Percentiles rank a stretch among this genome's conserved stretches.
phyloP scores from a whole-genome alignment of 2,797 vertebrate species.

The Gastrophryne carolinensis region DNA sequence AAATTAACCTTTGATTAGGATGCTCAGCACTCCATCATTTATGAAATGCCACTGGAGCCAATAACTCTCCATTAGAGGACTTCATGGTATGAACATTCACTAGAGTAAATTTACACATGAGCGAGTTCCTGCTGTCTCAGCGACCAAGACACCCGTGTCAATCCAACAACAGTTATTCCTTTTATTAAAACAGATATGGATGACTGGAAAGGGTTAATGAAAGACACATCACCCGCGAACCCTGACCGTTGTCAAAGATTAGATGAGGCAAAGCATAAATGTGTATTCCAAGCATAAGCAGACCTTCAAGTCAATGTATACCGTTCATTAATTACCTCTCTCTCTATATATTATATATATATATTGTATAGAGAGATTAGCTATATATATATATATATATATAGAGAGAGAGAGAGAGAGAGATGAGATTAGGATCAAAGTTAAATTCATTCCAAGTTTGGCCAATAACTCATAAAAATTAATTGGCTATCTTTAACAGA shows the following conservation, averaged over 20 bases:
- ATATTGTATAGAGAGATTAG: too few relatives aligned
- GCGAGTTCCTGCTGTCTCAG: not conserved
- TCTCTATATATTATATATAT: too few relatives aligned
- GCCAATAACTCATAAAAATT: too few relatives aligned
- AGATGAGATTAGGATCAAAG: too few relatives aligned
- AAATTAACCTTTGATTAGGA: conserved; percentile 28
- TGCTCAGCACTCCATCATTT: conserved; percentile 11
- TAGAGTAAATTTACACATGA: not conserved
- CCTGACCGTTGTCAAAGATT: not conserved
- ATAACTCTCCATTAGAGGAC: conserved; percentile 18
- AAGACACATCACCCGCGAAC: not conserved
- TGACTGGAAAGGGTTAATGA: conserved; percentile 6
- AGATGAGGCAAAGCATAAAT: not conserved
- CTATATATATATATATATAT: too few relatives aligned
- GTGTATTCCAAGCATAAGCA: too few relatives aligned
- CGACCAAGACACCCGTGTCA: not conserved
- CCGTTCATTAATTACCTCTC: too few relatives aligned
- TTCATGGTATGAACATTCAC: conserved; percentile 16
- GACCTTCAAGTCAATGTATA: too few relatives aligned
- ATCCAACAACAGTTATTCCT: not conserved
- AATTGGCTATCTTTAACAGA: too few relatives aligned
- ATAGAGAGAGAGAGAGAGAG: too few relatives aligned
- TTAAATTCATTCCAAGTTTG: too few relatives aligned
- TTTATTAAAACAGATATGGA: not conserved
- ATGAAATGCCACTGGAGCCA: conserved; percentile 24